Percentiles rank a stretch among this genome's conserved stretches.
Conservation (phyloP, 2,888 invertebrate species). For the Monopis laevigella region DNA sequence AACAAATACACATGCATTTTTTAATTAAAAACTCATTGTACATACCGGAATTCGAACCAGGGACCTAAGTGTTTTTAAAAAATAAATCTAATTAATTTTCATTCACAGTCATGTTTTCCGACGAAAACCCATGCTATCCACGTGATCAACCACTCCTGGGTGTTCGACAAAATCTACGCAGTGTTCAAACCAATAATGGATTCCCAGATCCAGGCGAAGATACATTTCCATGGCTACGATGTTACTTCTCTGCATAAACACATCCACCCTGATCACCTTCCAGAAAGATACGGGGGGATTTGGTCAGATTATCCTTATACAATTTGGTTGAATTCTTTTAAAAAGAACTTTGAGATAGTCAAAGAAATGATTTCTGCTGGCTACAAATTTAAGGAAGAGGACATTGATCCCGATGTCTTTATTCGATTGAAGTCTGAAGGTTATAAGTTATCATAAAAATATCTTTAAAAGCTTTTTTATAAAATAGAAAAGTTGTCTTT, state of each 20-base stretch:
- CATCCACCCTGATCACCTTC: conserved; percentile 74
- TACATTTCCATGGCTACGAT: conserved; percentile 78
- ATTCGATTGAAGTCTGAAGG: conserved; percentile 43
- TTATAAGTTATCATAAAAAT: no score
- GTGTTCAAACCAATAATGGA: conserved; percentile 82
- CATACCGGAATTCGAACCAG: no score
- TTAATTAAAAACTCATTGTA: no score
- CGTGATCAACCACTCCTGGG: conserved; percentile 82
- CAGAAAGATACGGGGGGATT: conserved; percentile 74
- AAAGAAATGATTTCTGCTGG: conserved; percentile 72
- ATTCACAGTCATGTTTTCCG: conserved; percentile 74
- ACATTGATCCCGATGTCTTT: conserved; percentile 41
- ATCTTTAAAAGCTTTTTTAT: no score
- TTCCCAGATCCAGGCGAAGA: conserved; percentile 70
- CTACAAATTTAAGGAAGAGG: conserved; percentile 63
- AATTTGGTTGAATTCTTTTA: conserved; percentile 76
- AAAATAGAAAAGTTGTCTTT: no score
- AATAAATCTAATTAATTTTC: no score
- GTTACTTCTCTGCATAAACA: conserved; percentile 78
- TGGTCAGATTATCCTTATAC: conserved; percentile 78
- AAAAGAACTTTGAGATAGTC: conserved; percentile 62
- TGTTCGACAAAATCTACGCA: conserved; percentile 80
- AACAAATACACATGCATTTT: no score
- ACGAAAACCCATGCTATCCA: conserved; percentile 78
- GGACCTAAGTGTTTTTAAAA: no score